Evolutionary conservation across 2,797 vertebrate genomes (phyloP), one percentile per base, ranked within the genome.

Genomic region (Microhierax caerulescens): DNA sequence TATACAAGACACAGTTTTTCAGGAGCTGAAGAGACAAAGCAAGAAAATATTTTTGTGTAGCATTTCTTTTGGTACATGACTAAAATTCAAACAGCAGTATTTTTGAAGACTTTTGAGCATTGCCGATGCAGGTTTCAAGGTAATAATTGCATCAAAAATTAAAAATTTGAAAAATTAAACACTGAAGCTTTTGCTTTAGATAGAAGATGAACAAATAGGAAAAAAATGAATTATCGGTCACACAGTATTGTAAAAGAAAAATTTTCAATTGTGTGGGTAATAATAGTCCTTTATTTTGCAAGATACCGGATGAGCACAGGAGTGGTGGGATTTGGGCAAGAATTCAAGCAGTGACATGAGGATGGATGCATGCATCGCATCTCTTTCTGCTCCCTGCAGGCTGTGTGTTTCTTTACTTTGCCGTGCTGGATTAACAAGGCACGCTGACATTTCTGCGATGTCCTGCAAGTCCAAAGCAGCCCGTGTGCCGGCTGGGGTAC

Each of bases 81-180:
- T 97, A 93, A 97, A 97, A 96, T 96, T 95, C 90, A 96, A 97
- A 90, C 51, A 37, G 81, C 76, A 93, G 86, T 97, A 97, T 97
- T 97, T 98, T 94, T 96, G 48, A 97, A 97, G 88, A 79, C 59
- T 81, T 94, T 96, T 96, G 84, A 90, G 88, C 69, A 24, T 95
- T 94, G 78, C 56, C 23, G n/a, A 23, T 72, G 41, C 93, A 86
- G 70, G 65, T 59, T 86, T 88, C 88, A 89, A 97, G 64, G 56
- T 78, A 85, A 32, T 67, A 57, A 88, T 59, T 61, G 21, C 51
- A 77, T 60, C 53, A 47, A 59, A 80, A 92, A 72, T 32, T 61
- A 56, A 75, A 78, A 73, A 36, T 61, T 47, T 36, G 65, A 63
- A 63, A 81, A 64, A 63, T 34, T 69, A 54, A 87, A 51, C 43